A percentile compares a stretch with the other conserved stretches of the same genome.
phyloP scores from a whole-genome alignment of 2,888 invertebrate genomes.

The Nineta flava region DNA sequence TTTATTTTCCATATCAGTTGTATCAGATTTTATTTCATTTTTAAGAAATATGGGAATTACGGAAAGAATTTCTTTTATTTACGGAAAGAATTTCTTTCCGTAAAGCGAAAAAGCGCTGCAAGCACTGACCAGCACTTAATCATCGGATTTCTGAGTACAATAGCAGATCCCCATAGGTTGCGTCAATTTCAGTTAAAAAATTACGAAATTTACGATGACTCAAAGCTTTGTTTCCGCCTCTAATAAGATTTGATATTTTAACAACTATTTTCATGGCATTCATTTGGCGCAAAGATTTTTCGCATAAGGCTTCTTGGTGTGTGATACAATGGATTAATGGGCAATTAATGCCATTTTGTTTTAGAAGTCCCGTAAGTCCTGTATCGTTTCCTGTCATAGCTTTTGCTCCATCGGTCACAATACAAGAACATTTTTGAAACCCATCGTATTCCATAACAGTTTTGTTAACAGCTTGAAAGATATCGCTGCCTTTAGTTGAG shows the following conservation, averaged over 20 bases:
- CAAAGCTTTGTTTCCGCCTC: constrained; percentile 9
- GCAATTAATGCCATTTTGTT: constrained; percentile 10
- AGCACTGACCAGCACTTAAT: constrained; percentile 9
- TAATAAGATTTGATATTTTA: constrained; percentile 9
- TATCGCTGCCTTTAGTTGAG: not conserved
- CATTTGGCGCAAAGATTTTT: not conserved
- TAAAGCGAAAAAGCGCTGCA: constrained; percentile 8
- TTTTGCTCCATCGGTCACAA: constrained; percentile 11
- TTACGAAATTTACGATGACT: constrained; percentile 7
- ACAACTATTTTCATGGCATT: constrained; percentile 7
- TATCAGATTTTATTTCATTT: too few species aligned
- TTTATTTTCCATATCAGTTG: too few species aligned
- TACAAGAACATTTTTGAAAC: constrained; percentile 2
- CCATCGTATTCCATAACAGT: not conserved
- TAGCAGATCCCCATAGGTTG: constrained; percentile 8
- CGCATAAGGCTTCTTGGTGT: not conserved
- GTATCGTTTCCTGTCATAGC: constrained; percentile 12
- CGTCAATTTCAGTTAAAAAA: constrained; percentile 8
- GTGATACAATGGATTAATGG: constrained; percentile 10
- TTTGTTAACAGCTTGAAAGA: not conserved
- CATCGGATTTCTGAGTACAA: constrained; percentile 6
- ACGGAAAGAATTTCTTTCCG: constrained; percentile 11
- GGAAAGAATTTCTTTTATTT: constrained; percentile 10
- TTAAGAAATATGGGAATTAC: too few species aligned
- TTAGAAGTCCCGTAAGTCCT: not conserved